Evolutionary conservation across 1,140 invertebrate genomes (phyloP), one percentile per base, ranked within the genome.

Genomic region (Tetragnatha versicolor): DNA sequence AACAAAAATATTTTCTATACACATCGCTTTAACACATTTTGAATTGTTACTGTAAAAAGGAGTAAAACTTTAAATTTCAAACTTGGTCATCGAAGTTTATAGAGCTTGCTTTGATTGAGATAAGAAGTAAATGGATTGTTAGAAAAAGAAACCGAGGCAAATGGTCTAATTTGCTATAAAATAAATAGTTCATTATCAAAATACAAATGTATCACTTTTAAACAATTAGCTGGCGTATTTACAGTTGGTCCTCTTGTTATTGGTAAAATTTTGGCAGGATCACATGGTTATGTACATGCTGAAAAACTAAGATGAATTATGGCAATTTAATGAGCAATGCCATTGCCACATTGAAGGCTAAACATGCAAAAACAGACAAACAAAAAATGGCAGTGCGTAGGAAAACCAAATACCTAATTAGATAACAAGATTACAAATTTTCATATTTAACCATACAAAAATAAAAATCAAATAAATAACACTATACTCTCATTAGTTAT

Each of bases 351-450:
- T 22, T 65, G 20, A 65, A 42, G 33, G n/a, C n/a, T 12, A 12
- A 29, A 22, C 25, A 49, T 6, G 25, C 22, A 25, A 6, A 17
- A 35, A 70, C 10, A 53, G 27, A 70, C 55, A 35, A 70, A 9
- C n/a, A 22, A 55, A 70, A 70, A 70, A 70, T 55, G 66, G 66
- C 66, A 70, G 66, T 70, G 66, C 29, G n/a, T n/a, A 29, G 31
- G 37, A n/a, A 66, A n/a, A 51, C 25, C 33, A 31, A 69, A 25
- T n/a, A 45, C 22, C 42, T 65, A 33, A 51, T n/a, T n/a, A n/a
- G n/a, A n/a, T n/a, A n/a, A n/a, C n/a, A n/a, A n/a, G n/a, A 22
- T 35, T 70, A 29, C 25, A 20, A 70, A 29, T 53, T 55, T 70
- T 70, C 66, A 51, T 53, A 14, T 12, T 35, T 53, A n/a, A 37